These are phyloP conservation scores for Phrixothrix hirtus DNA, from an alignment of 2,888 invertebrate genomes.

Conservation along the genomic window DNA sequence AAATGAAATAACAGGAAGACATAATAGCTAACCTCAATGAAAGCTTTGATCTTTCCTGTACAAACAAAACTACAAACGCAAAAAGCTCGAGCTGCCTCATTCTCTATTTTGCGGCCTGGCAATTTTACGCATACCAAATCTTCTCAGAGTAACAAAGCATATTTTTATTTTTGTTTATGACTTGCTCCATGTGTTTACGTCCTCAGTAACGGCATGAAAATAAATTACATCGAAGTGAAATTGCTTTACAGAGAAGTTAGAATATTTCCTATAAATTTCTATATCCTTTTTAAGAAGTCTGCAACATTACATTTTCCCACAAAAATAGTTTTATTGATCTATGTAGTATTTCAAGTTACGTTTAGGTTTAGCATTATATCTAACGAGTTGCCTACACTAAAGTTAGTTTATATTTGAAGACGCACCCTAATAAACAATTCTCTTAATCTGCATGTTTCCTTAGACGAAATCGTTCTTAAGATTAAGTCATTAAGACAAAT, in stretches of 20 bases:
- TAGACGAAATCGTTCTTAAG: constrained; percentile 16
- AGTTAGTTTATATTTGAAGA: constrained; percentile 2
- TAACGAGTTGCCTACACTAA: no score
- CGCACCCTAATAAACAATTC: constrained; percentile 20
- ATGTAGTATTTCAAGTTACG: no score
- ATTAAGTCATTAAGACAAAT: constrained; percentile 17
- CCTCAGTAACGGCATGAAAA: constrained; percentile 5
- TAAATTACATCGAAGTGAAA: no score
- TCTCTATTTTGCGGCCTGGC: constrained; percentile 10
- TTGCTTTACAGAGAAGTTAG: no score
- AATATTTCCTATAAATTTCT: no score
- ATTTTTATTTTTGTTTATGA: constrained; percentile 16
- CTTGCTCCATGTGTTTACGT: constrained; percentile 6
- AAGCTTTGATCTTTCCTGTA: constrained; percentile 16
- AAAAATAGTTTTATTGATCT: no score
- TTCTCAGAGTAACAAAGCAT: constrained; percentile 9
- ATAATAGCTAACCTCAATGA: constrained; percentile 17
- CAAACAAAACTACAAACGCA: constrained; percentile 16
- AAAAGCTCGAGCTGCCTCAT: constrained; percentile 8
- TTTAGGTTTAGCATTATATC: no score
- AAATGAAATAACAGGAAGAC: no score
- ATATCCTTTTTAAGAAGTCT: no score
- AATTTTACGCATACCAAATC: constrained; percentile 23
- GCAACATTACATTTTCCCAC: no score
- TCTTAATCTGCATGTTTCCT: constrained; percentile 18